phyloP scores from a whole-genome alignment of 1,140 invertebrate species.

The Drosophila albomicans region DNA sequence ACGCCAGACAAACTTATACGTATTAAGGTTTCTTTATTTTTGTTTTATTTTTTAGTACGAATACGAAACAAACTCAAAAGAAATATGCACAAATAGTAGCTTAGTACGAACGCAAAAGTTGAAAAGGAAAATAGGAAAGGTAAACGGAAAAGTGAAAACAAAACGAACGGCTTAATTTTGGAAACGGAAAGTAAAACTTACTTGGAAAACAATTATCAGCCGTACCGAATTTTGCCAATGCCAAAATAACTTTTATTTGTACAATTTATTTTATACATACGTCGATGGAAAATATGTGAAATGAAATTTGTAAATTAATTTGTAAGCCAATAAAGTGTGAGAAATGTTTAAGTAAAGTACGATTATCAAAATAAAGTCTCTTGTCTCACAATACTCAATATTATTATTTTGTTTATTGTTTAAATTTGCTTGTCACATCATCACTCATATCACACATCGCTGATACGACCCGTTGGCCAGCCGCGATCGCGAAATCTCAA shows the following conservation, averaged over 20 bases:
- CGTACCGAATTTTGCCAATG: constrained; percentile 76
- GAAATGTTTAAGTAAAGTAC: constrained; percentile 2
- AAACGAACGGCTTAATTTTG: constrained; percentile 53
- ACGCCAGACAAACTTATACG: constrained; percentile 3
- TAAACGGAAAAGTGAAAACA: constrained; percentile 28
- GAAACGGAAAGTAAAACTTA: constrained; percentile 68
- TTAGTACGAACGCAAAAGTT: constrained; percentile 39
- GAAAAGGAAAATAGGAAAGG: constrained; percentile 12
- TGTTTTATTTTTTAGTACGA: constrained; percentile 36
- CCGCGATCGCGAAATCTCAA: background rate
- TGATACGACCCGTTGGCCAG: constrained; percentile 5
- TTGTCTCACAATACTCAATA: constrained; percentile 4
- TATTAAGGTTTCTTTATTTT: constrained; percentile 1
- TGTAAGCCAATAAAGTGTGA: constrained; percentile 45
- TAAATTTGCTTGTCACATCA: constrained; percentile 15
- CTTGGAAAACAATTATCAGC: constrained; percentile 85
- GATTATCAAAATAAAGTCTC: background rate
- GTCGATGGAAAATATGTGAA: constrained; percentile 57
- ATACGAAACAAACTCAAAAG: constrained; percentile 36
- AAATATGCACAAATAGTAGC: constrained; percentile 35
- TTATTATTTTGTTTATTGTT: constrained; percentile 7
- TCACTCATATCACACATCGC: constrained; percentile 15
- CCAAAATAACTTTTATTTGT: constrained; percentile 72
- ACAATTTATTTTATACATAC: constrained; percentile 55
- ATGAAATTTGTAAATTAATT: constrained; percentile 63